Conservation (phyloP, 2,113 vertebrate species). For the Sylvilagus bachmani region DNA sequence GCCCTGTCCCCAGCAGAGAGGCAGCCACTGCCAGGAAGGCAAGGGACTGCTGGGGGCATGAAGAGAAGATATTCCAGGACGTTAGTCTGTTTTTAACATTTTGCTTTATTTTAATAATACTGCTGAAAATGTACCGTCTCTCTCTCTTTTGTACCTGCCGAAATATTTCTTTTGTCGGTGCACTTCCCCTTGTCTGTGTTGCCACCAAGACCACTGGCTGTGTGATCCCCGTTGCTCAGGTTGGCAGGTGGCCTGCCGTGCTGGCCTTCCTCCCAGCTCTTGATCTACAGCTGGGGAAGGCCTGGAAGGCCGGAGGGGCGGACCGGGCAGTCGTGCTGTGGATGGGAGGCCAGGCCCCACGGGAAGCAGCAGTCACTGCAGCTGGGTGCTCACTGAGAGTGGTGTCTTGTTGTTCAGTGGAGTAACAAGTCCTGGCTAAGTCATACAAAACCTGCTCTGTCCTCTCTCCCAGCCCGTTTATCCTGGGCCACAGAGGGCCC, state of each 20-base stretch:
- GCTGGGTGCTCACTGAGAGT: accelerated
- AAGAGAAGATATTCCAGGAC: conserved; percentile 28
- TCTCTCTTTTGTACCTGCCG: no score
- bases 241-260: not conserved
- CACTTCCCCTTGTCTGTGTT: not conserved
- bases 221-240: not conserved
- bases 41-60: no score
- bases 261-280: not conserved
- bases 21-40: accelerated
- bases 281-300: not conserved
- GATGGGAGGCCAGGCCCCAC: accelerated
- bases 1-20: no score
- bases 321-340: accelerated
- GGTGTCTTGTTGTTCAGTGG: not conserved
- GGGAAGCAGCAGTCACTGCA: accelerated
- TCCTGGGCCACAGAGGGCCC: no score
- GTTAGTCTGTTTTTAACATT: not conserved
- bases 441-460: not conserved
- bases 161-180: not conserved
- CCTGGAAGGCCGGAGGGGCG: accelerated
- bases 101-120: not conserved
- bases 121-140: not conserved
- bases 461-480: not conserved
- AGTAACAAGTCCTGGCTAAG: no score
- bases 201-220: not conserved